A percentile compares a stretch with the other conserved stretches of the same genome.
phyloP scores from a whole-genome alignment of 35 echinoderm and acorn worm genomes.

The Stichopus chloronotus region DNA sequence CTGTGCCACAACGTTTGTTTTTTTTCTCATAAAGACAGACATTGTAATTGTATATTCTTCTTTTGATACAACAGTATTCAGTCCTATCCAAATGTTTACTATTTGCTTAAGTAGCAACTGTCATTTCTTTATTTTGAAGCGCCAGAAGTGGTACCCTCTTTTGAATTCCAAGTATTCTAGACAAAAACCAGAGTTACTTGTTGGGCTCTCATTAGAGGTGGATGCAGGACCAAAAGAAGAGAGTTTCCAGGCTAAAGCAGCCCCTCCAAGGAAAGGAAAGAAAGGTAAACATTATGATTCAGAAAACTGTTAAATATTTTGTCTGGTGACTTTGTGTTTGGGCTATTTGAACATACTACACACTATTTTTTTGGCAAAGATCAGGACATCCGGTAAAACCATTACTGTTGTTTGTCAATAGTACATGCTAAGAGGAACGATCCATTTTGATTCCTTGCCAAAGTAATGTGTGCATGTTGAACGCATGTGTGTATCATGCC shows the following conservation, averaged over 20 bases:
- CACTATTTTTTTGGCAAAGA: too few species aligned
- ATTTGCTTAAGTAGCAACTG: neutral
- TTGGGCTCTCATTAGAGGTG: constrained; percentile 79
- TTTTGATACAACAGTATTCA: too few species aligned
- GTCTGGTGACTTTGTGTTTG: too few species aligned
- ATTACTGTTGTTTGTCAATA: too few species aligned
- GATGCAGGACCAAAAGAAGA: constrained; percentile 76
- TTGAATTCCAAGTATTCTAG: constrained; percentile 84
- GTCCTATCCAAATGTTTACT: too few species aligned
- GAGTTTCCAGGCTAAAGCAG: constrained; percentile 84
- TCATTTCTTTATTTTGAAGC: constrained; percentile 42
- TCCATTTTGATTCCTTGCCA: too few species aligned
- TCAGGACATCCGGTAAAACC: too few species aligned
- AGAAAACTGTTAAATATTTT: too few species aligned
- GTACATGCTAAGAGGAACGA: too few species aligned
- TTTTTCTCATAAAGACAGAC: neutral
- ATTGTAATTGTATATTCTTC: neutral
- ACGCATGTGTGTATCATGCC: too few species aligned
- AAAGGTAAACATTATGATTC: neutral
- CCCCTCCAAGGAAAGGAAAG: constrained; percentile 79
- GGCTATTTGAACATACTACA: too few species aligned
- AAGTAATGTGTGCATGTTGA: too few species aligned
- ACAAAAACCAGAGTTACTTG: constrained; percentile 83
- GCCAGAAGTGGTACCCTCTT: constrained; percentile 88
- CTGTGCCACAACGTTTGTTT: neutral